Conservation (phyloP, 1,140 invertebrate genomes). For the Aphelenchoides fujianensis region DNA sequence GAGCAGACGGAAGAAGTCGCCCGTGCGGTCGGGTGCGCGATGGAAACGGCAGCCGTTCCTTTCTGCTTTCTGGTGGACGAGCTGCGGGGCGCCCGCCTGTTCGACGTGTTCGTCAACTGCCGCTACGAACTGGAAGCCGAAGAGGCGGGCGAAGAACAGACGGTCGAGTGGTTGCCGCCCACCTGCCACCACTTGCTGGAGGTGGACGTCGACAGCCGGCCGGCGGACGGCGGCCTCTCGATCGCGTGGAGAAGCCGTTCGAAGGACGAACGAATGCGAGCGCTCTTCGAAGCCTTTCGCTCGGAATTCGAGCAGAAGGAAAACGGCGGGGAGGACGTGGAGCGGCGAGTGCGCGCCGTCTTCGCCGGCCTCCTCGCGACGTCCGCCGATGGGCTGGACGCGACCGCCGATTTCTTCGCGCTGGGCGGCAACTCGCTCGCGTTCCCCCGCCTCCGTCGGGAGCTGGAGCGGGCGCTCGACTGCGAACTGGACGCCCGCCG, state of each 20-base stretch:
- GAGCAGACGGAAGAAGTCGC: background rate
- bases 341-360: background rate
- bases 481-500: background rate
- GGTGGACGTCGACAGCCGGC: conserved; percentile 6
- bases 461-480: background rate
- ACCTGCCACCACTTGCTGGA: conserved; percentile 11
- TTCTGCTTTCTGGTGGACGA: conserved; percentile 3
- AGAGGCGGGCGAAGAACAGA: background rate
- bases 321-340: conserved; percentile 1
- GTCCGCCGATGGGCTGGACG: background rate
- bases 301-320: conserved; percentile 16
- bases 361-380: background rate
- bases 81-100: background rate
- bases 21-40: background rate
- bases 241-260: conserved; percentile 7
- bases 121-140: conserved; percentile 26
- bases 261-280: background rate
- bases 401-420: conserved; percentile 7
- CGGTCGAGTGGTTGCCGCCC: background rate
- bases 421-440: conserved; percentile 29
- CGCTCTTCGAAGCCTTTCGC: conserved; percentile 1
- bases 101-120: conserved; percentile 28
- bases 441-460: background rate
- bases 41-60: background rate
- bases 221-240: background rate